Percentiles rank a stretch among this genome's conserved stretches.
Conservation (phyloP, 2,888 invertebrate genomes). For the Dichetophora obliterata region DNA sequence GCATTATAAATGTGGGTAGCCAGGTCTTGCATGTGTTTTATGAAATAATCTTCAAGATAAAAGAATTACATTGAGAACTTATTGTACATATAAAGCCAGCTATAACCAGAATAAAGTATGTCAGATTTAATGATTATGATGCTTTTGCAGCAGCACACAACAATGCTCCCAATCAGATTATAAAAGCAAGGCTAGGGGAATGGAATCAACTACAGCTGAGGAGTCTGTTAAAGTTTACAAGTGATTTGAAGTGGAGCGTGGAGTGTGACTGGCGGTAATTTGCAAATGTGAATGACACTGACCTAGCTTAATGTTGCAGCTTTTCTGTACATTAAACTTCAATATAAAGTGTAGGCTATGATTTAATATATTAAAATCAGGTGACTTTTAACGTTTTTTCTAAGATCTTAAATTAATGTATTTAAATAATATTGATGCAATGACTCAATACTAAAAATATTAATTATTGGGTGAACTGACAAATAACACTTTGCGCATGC, state of each 20-base stretch:
- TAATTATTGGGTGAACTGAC: background rate
- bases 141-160: background rate
- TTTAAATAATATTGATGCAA: no score
- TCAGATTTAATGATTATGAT: constrained; percentile 3
- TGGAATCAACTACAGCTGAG: background rate
- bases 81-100: background rate
- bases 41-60: no score
- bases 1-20: no score
- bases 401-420: background rate
- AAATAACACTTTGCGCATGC: background rate
- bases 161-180: background rate
- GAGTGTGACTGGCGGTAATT: background rate
- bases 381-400: background rate
- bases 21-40: no score
- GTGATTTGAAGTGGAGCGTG: background rate
- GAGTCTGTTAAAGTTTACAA: background rate
- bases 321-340: constrained; percentile 5
- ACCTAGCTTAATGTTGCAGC: constrained; percentile 41
- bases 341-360: background rate
- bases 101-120: background rate
- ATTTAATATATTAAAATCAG: background rate
- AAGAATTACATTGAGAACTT: constrained; percentile 1
- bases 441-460: no score
- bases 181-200: background rate
- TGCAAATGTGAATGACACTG: constrained; percentile 44